A percentile compares a stretch with the other conserved stretches of the same genome.
phyloP scores from a whole-genome alignment of 1,140 invertebrate genomes.

The Trichonephila clavipes region DNA sequence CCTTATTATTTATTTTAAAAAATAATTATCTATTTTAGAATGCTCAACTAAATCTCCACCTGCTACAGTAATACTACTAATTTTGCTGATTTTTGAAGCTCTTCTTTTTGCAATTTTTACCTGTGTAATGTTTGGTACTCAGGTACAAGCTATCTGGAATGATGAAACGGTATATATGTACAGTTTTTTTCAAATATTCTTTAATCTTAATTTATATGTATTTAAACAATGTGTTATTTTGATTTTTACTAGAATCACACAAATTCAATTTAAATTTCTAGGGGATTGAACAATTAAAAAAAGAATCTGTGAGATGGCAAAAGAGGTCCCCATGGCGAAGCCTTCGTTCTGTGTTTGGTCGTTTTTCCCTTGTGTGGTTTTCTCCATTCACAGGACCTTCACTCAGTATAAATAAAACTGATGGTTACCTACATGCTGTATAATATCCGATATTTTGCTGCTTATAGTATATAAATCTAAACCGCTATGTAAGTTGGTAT shows the following conservation, averaged over 20 bases:
- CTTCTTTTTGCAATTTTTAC: slow-evolving; percentile 99
- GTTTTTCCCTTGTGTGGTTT: slow-evolving; percentile 96
- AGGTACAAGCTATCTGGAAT: slow-evolving; percentile 98
- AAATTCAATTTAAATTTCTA: neutral
- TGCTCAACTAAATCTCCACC: slow-evolving; percentile 93
- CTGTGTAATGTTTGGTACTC: slow-evolving; percentile 97
- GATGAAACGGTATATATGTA: slow-evolving; percentile 93
- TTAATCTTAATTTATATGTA: neutral
- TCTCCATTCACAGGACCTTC: slow-evolving; percentile 93
- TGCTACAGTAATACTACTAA: slow-evolving; percentile 89
- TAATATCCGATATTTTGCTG: neutral
- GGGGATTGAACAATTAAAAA: slow-evolving; percentile 79
- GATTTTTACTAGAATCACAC: neutral
- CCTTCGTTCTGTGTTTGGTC: slow-evolving; percentile 95
- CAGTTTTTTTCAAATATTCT: neutral
- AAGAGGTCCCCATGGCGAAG: slow-evolving; percentile 95
- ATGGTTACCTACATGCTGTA: slow-evolving; percentile 67
- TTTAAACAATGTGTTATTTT: neutral
- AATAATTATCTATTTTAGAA: slow-evolving; percentile 81
- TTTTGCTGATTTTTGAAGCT: slow-evolving; percentile 98
- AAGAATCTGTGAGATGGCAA: slow-evolving; percentile 86
- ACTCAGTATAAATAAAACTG: slow-evolving; percentile 42
- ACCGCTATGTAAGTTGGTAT: neutral
- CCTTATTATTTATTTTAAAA: no score
- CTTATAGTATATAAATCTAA: neutral